A percentile compares a stretch with the other conserved stretches of the same genome.
Evolutionary conservation across 2,113 vertebrate genomes (phyloP).

Genomic region (Chaetura pelagica): DNA sequence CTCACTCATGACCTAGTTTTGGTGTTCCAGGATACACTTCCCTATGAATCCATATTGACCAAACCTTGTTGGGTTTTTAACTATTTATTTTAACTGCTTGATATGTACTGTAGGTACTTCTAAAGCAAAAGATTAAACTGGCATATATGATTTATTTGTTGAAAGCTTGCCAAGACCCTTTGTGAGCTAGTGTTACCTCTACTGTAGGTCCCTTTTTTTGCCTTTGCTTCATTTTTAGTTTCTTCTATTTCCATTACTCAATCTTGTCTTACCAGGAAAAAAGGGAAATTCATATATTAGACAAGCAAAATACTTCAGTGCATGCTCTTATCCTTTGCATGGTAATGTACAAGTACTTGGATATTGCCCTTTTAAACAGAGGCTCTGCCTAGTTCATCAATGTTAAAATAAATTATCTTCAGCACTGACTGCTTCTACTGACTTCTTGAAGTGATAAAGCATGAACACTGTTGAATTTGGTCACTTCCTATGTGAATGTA

Average conservation of each 20-base stretch:
- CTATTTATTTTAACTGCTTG: neutral
- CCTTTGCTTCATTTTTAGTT: constrained; percentile 5
- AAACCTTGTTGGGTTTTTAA: neutral
- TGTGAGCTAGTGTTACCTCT: neutral
- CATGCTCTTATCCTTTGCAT: neutral
- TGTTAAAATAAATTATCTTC: neutral
- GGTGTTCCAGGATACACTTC: neutral
- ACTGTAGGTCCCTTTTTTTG: neutral
- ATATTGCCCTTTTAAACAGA: neutral
- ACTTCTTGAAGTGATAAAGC: neutral
- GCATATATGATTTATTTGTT: neutral
- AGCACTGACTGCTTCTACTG: neutral
- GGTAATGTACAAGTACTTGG: neutral
- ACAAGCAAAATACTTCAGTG: neutral
- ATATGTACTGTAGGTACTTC: neutral
- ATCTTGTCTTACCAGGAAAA: neutral
- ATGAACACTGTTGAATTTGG: neutral
- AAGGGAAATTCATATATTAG: neutral
- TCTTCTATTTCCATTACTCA: neutral
- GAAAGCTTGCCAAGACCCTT: neutral
- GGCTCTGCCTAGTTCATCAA: neutral
- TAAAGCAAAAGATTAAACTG: neutral
- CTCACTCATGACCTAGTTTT: neutral
- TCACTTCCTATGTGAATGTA: neutral
- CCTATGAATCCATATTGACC: neutral